Percentiles rank a stretch among this genome's conserved stretches.
Conservation (phyloP, 2,797 vertebrate species). For the Denticeps clupeoides region DNA sequence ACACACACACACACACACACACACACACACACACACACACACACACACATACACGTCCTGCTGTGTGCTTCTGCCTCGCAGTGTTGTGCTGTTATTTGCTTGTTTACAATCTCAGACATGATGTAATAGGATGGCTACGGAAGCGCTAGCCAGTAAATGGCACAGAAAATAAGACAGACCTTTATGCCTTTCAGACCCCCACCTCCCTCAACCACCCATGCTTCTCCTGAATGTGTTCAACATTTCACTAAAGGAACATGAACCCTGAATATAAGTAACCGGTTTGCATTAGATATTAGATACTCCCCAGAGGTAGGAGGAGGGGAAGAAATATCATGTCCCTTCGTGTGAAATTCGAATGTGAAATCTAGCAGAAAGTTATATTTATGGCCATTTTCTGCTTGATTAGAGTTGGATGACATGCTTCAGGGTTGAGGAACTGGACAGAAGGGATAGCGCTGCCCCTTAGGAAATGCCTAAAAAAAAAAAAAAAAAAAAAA, state of each 20-base stretch:
- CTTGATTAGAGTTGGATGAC: constrained; percentile 97
- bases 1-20: too few relatives aligned
- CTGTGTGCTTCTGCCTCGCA: constrained; percentile 38
- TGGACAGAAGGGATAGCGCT: constrained; percentile 69
- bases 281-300: constrained; percentile 94
- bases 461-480: constrained; percentile 72
- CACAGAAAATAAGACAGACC: constrained; percentile 59
- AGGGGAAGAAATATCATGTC: constrained; percentile 80
- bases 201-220: constrained; percentile 23
- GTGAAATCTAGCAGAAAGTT: constrained; percentile 99
- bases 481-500: constrained; percentile 43
- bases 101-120: constrained; percentile 67
- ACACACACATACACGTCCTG: constrained; percentile 15
- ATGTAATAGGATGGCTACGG: constrained; percentile 64
- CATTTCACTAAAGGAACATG: constrained; percentile 76
- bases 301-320: constrained; percentile 77
- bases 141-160: constrained; percentile 61
- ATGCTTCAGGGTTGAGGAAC: constrained; percentile 83
- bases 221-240: constrained; percentile 61
- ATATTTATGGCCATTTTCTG: constrained; percentile 99
- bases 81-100: constrained; percentile 67
- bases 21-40: background rate
- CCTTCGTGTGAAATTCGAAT: constrained; percentile 90
- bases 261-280: constrained; percentile 87
- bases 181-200: constrained; percentile 49